phyloP scores from a whole-genome alignment of 2,888 invertebrate species.

The Drosophila diplacantha region DNA sequence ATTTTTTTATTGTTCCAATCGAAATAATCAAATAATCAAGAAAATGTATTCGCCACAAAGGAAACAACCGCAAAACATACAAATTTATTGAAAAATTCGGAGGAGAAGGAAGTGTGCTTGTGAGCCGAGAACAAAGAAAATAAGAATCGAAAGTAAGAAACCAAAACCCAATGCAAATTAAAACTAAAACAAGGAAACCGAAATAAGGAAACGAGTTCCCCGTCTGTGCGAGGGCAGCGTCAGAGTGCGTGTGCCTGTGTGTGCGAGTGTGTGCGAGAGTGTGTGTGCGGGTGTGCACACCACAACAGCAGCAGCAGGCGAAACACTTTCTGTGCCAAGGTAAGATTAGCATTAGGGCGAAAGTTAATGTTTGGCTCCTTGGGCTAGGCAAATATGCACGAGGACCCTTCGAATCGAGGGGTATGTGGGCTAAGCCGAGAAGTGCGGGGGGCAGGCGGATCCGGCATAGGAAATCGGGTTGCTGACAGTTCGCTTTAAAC shows the following conservation, averaged over 20 bases:
- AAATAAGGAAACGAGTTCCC: conserved; percentile 25
- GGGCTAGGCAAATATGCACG: conserved; percentile 23
- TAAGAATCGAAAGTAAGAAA: not conserved
- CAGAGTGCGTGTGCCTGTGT: conserved; percentile 21
- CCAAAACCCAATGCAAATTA: conserved; percentile 19
- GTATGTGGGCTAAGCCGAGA: conserved; percentile 35
- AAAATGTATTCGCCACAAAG: not conserved
- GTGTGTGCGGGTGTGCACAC: conserved; percentile 12
- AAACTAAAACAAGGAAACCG: conserved; percentile 30
- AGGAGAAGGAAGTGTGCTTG: conserved; percentile 14
- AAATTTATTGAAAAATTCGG: not conserved
- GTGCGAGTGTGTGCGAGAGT: conserved; percentile 17
- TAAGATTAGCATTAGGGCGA: conserved; percentile 51
- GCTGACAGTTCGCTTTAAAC: conserved; percentile 1
- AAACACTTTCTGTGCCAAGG: conserved; percentile 54
- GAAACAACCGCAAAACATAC: not conserved
- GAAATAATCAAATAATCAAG: conserved; percentile 6
- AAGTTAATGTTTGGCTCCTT: conserved; percentile 33
- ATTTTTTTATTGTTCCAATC: conserved; percentile 32
- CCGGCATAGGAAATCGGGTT: conserved; percentile 6
- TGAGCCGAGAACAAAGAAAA: conserved; percentile 10
- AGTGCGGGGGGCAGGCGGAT: conserved; percentile 1
- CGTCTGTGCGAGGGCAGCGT: conserved; percentile 17
- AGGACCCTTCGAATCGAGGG: conserved; percentile 11
- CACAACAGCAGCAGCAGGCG: conserved; percentile 20